Conservation (phyloP, 1,140 invertebrate genomes). For the Nebria ingens region DNA sequence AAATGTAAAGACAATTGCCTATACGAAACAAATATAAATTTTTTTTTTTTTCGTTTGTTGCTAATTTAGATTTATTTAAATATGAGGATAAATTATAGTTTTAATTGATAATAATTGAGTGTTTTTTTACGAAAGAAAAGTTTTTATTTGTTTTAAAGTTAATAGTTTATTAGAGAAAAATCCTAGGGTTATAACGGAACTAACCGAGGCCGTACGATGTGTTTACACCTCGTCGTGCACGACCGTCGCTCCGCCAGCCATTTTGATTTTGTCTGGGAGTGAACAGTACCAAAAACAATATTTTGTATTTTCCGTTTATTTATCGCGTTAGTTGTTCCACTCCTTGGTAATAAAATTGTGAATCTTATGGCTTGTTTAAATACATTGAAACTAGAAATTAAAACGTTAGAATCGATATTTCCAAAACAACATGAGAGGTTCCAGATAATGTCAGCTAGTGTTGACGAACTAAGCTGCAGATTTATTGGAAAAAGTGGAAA, state of each 20-base stretch:
- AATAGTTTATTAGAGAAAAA: too few species aligned
- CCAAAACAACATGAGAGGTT: slow-evolving; percentile 93
- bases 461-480: slow-evolving; percentile 94
- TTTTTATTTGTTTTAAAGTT: too few species aligned
- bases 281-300: slow-evolving; percentile 9
- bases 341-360: slow-evolving; percentile 18
- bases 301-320: slow-evolving; percentile 5
- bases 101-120: too few species aligned
- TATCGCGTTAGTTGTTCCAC: slow-evolving; percentile 3
- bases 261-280: slow-evolving; percentile 9
- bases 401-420: slow-evolving; percentile 89
- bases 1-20: background rate
- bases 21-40: too few species aligned
- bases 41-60: too few species aligned
- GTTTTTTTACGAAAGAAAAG: too few species aligned
- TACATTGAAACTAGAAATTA: slow-evolving; percentile 95
- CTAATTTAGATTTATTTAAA: too few species aligned
- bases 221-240: background rate
- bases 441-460: slow-evolving; percentile 93
- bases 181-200: background rate
- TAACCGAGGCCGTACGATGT: background rate
- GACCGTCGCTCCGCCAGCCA: background rate
- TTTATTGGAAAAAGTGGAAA: slow-evolving; percentile 92
- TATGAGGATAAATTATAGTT: too few species aligned
- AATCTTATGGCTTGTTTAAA: slow-evolving; percentile 89